Base-by-base conservation (phyloP, 30 jellyfish, hydroid and myxozoan species). In the Sanderia malayensis region DNA sequence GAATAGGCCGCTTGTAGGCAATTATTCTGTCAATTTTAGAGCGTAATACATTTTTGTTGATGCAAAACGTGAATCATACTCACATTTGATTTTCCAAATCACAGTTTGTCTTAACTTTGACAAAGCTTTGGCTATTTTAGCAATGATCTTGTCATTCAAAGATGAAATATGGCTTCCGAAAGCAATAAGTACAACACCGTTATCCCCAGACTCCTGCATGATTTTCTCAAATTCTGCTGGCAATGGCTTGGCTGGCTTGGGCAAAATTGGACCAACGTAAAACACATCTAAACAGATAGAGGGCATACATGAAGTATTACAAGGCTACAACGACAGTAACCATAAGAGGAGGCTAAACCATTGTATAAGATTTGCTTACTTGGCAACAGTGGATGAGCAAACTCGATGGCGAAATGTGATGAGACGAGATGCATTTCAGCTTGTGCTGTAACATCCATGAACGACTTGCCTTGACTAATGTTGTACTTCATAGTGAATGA, bases 181-280 rank as follows among this genome's bases (percentile, higher is more conserved):
- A 4, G 90, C 31, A 46, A 78, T 18, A 2, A 78, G 1, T 20
- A 78, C 61, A 24, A 78, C 82, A 31, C 90, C 90, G 20, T 65
- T 37, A 18, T 78, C 90, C n/a, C 90, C 90, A 45, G 90, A 65
- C 49, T 79, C 70, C 32, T 78, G 76, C 81, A 78, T 78, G 61
- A 78, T 37, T n/a, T 47, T 23, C 33, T 78, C 90, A 1, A 78
- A 67, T 22, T 55, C 60, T 9, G 1, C 58, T 27, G 90, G 70
- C 27, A 78, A 31, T 10, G 24, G 24, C 4, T 19, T 25, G 2
- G 71, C 67, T 17, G 82, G 82, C 28, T 65, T 9, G 8, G 77
- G 77, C 45, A 65, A 41, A 32, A 65, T 65, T 7, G 77, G 77
- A 15, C 77, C 77, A 22, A 65, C 77, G 21, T 24, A 65, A 34